A percentile compares a stretch with the other conserved stretches of the same genome.
Evolutionary conservation across 2,113 vertebrate genomes (phyloP).

Genomic region (Corapipo altera): DNA sequence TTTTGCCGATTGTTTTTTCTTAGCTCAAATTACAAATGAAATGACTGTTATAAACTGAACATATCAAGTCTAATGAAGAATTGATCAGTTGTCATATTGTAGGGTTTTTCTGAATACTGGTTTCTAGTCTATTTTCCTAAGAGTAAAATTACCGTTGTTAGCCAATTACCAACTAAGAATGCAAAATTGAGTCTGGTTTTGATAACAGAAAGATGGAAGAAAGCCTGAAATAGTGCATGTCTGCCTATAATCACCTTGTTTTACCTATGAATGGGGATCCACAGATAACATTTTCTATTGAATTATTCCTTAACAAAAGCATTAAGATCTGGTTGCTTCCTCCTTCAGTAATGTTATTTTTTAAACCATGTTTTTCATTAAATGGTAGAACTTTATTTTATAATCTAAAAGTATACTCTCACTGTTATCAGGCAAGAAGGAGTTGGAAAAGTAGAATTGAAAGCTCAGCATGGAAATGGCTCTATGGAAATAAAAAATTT

Average conservation of each 20-base stretch:
- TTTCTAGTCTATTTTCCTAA: constrained; percentile 6
- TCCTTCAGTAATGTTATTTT: background rate
- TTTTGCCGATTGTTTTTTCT: constrained; percentile 25
- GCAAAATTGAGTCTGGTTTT: background rate
- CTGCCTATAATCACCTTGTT: background rate
- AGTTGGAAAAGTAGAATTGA: background rate
- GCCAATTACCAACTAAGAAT: constrained; percentile 20
- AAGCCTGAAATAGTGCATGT: background rate
- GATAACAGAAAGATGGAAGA: background rate
- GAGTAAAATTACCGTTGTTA: constrained; percentile 47
- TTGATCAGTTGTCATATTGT: constrained; percentile 16
- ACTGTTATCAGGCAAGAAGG: background rate
- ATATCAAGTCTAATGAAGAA: constrained; percentile 38
- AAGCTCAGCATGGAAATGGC: constrained; percentile 2
- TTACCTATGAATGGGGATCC: background rate
- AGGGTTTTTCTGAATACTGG: constrained; percentile 8
- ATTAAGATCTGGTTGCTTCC: background rate
- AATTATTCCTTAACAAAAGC: background rate
- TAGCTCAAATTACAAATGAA: constrained; percentile 54
- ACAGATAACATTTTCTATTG: background rate
- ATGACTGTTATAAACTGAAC: constrained; percentile 17
- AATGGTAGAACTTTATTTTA: background rate
- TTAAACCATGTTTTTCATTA: background rate
- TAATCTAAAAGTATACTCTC: background rate
- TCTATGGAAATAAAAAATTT: background rate